Evolutionary conservation across 2,113 vertebrate genomes (phyloP).

Genomic region (Scatophagus argus): DNA sequence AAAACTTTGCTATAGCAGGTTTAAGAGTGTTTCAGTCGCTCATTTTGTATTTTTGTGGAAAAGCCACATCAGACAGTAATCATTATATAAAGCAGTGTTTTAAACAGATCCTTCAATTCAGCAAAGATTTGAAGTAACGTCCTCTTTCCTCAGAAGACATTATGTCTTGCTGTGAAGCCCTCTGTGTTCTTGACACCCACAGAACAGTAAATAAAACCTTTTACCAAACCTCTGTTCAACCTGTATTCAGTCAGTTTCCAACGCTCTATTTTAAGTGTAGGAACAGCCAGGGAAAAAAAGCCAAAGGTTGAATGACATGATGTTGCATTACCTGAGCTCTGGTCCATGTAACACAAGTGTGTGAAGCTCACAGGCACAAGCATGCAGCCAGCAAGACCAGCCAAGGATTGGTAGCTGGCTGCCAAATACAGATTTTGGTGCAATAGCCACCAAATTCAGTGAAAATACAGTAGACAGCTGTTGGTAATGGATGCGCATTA

Average conservation of each 20-base stretch:
- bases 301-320: conserved; percentile 17
- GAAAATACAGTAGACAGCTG: conserved; percentile 52
- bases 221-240: neutral
- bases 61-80: too few relatives aligned
- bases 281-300: conserved; percentile 13
- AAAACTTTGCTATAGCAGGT: neutral
- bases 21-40: neutral
- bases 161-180: conserved; percentile 5
- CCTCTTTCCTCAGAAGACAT: neutral
- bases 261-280: neutral
- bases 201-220: conserved; percentile 23
- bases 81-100: neutral
- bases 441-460: conserved; percentile 52
- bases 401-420: conserved; percentile 51
- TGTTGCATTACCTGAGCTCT: conserved; percentile 1
- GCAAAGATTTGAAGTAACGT: neutral
- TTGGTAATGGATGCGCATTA: conserved; percentile 36
- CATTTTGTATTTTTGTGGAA: too few relatives aligned
- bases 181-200: conserved; percentile 25
- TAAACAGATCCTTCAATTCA: neutral
- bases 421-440: conserved; percentile 54
- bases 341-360: conserved; percentile 51
- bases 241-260: neutral
- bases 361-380: conserved; percentile 25
- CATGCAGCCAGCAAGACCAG: conserved; percentile 57